phyloP scores from a whole-genome alignment of 2,888 invertebrate genomes.

The Syrphus vitripennis region DNA sequence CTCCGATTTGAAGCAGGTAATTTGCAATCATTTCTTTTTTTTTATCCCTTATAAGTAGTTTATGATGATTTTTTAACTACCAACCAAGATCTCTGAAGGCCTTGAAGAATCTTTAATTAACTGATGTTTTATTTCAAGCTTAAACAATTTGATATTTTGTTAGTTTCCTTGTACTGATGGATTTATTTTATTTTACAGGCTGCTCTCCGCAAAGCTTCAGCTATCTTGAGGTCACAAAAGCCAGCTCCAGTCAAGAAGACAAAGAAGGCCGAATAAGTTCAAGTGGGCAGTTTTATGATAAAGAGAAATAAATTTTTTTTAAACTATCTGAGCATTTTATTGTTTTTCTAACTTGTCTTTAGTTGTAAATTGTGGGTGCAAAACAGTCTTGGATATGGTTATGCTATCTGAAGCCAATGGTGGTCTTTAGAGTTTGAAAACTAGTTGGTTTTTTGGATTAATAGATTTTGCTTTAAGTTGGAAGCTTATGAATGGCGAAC shows the following conservation, averaged over 20 bases:
- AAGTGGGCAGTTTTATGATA: constrained; percentile 25
- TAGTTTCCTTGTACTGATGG: constrained; percentile 4
- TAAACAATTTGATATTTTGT: background rate
- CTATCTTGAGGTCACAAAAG: constrained; percentile 95
- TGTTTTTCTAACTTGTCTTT: background rate
- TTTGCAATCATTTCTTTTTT: background rate
- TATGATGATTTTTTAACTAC: constrained; percentile 49
- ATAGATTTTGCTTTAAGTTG: no score
- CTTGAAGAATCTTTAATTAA: constrained; percentile 61
- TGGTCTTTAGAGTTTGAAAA: no score
- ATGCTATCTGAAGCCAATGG: no score
- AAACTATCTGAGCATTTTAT: background rate
- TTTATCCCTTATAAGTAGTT: background rate
- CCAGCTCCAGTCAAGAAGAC: constrained; percentile 91
- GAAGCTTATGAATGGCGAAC: no score
- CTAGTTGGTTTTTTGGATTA: no score
- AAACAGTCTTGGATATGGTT: no score
- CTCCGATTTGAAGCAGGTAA: constrained; percentile 88
- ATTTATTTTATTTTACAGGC: constrained; percentile 83
- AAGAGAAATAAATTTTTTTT: constrained; percentile 42
- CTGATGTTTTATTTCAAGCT: constrained; percentile 24
- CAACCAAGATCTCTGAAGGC: constrained; percentile 82
- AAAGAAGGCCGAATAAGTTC: constrained; percentile 90
- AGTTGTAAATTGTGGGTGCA: no score
- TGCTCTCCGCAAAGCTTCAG: constrained; percentile 95